Percentiles rank a stretch among this genome's conserved stretches.
Evolutionary conservation across 2,888 invertebrate species (phyloP).

Genomic region (Zygaena filipendulae): DNA sequence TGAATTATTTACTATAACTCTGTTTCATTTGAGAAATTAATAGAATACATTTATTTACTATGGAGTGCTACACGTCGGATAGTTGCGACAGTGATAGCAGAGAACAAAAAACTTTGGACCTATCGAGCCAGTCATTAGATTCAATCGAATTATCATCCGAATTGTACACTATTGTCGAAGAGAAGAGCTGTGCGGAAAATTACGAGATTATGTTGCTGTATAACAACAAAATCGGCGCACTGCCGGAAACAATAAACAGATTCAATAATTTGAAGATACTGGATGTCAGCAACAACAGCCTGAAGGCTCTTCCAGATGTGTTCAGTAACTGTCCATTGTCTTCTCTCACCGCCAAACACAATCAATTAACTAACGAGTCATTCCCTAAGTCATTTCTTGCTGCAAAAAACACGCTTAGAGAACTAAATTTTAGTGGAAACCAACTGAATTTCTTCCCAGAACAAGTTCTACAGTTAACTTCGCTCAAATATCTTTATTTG

Average conservation of each 20-base stretch:
- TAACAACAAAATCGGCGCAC: conserved; percentile 81
- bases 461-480: conserved; percentile 82
- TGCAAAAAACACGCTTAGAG: conserved; percentile 73
- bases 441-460: conserved; percentile 84
- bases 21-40: not conserved
- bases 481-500: conserved; percentile 86
- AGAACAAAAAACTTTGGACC: conserved; percentile 77
- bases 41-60: conserved; percentile 25
- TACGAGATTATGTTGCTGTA: conserved; percentile 84
- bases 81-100: conserved; percentile 83
- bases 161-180: conserved; percentile 70
- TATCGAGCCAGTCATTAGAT: conserved; percentile 64
- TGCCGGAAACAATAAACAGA: conserved; percentile 73
- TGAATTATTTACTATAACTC: conserved; percentile 19
- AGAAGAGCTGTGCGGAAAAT: conserved; percentile 66
- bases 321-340: conserved; percentile 79
- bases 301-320: conserved; percentile 81
- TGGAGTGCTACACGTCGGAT: conserved; percentile 87
- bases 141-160: conserved; percentile 66
- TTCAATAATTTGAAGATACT: conserved; percentile 82
- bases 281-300: conserved; percentile 88
- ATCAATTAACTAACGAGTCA: conserved; percentile 83
- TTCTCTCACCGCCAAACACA: conserved; percentile 89
- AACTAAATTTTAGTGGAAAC: conserved; percentile 96
- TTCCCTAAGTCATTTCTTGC: conserved; percentile 86